Evolutionary conservation across 2,113 vertebrate species (phyloP).

Genomic region (Phrynosoma platyrhinos): DNA sequence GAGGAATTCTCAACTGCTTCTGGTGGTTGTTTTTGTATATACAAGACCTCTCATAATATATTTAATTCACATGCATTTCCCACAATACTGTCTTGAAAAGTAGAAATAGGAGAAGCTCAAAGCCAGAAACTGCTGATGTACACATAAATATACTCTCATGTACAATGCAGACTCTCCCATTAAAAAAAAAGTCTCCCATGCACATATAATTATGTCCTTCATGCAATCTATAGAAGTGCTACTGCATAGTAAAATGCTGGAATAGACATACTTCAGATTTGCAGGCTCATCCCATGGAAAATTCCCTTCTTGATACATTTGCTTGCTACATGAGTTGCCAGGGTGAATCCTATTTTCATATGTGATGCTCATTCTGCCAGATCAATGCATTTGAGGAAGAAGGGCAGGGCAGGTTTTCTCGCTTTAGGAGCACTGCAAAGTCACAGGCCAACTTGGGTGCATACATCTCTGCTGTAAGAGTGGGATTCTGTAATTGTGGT

Average conservation of each 20-base stretch:
- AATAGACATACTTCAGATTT: slow-evolving; percentile 69
- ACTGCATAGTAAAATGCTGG: slow-evolving; percentile 67
- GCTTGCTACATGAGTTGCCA: slow-evolving; percentile 30
- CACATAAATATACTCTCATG: slow-evolving; percentile 42
- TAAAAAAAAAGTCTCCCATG: slow-evolving; percentile 66
- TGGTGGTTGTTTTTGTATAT: slow-evolving; percentile 54
- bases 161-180: slow-evolving; percentile 58
- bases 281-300: slow-evolving; percentile 68
- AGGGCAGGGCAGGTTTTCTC: neutral
- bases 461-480: slow-evolving; percentile 31
- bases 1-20: slow-evolving; percentile 47
- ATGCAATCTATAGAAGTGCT: slow-evolving; percentile 63
- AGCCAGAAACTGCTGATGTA: neutral
- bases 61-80: slow-evolving; percentile 59
- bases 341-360: slow-evolving; percentile 55
- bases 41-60: slow-evolving; percentile 35
- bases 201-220: slow-evolving; percentile 71
- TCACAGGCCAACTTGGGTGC: neutral
- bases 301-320: slow-evolving; percentile 38
- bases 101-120: slow-evolving; percentile 36
- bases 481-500: slow-evolving; percentile 41
- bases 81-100: slow-evolving; percentile 47
- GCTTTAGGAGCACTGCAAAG: slow-evolving; percentile 32
- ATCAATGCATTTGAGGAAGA: neutral
- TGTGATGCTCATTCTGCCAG: slow-evolving; percentile 55